Base-by-base conservation (phyloP, 2,888 invertebrate genomes). In the Philhelius pedissequus region DNA sequence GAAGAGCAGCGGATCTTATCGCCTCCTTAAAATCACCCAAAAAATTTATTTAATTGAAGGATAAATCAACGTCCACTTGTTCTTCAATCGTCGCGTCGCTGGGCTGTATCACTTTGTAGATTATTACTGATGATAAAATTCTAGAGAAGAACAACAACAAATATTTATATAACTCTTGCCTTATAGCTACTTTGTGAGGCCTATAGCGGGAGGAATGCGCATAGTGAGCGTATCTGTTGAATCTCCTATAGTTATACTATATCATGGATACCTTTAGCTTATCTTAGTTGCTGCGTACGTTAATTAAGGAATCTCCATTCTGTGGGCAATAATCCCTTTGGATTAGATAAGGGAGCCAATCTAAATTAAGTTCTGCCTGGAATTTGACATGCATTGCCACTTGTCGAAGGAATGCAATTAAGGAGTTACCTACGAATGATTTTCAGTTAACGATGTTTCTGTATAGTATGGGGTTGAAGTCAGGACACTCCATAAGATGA, bases 1-100 rank as follows among this genome's bases (percentile, higher is more conserved):
- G 6, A 13, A 11, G 13, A 13, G n/a, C n/a, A n/a, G n/a, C n/a
- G 13, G 20, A 35, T 60, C 60, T 66, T 80, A 84, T 84, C 84
- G 40, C 8, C 52, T 54, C n/a, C 20, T 30, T 54, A 62, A 71
- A 76, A 84, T 84, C 84, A 30, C 43, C 75, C 50, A 68, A 80
- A 82, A 84, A 71, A 71, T 69, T 70, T 56, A 58, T 40, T 75
- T 84, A 84, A 84, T 84, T 84, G 84, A 84, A 80, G 84, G 80
- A 80, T 84, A 80, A 84, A 84, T 84, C 84, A 80, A 84, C 80
- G 75, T 84, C 80, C 54, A 75, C 70, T 80, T 80, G 84, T 75
- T 75, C 45, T 40, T 71, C 80, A 76, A 84, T 84, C 84, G 80
- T 35, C 64, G n/a, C n/a, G n/a, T n/a, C n/a, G n/a, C n/a, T n/a